A percentile compares a stretch with the other conserved stretches of the same genome.
phyloP scores from a whole-genome alignment of 2,797 vertebrate genomes.

The Crocodylus rhombifer region DNA sequence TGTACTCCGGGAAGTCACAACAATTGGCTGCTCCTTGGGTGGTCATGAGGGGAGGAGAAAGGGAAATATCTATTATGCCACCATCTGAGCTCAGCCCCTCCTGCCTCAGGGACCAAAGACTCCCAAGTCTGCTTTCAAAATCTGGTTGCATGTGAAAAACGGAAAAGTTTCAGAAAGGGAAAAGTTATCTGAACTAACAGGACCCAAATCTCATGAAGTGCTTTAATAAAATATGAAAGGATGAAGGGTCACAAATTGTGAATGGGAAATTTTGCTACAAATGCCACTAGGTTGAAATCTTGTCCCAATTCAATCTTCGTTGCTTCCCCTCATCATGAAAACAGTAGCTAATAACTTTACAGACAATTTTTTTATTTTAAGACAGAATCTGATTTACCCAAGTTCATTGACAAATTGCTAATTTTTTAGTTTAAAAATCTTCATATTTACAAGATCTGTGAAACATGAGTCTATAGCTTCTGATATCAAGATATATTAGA shows the following conservation, averaged over 20 bases:
- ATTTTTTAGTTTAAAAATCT: neutral
- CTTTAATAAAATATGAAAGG: constrained; percentile 12
- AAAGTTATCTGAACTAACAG: neutral
- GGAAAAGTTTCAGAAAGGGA: neutral
- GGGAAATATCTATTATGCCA: neutral
- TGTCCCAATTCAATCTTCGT: neutral
- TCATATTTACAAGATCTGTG: neutral
- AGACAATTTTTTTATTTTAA: neutral
- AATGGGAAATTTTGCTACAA: constrained; percentile 7
- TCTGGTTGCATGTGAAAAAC: accelerated
- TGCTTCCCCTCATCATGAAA: neutral
- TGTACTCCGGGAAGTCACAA: neutral
- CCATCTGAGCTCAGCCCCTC: neutral
- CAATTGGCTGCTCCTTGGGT: neutral
- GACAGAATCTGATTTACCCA: neutral
- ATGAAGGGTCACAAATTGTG: neutral
- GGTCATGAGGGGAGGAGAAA: neutral
- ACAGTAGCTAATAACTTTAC: neutral
- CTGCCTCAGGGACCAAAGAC: neutral
- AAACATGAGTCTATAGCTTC: neutral
- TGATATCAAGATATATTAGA: neutral
- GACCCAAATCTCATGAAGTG: neutral
- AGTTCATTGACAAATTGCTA: neutral
- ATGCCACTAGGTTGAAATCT: neutral
- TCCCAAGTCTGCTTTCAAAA: neutral